A percentile compares a stretch with the other conserved stretches of the same genome.
Evolutionary conservation across 2,888 invertebrate species (phyloP).

Genomic region (Prionchulus punctatus): DNA sequence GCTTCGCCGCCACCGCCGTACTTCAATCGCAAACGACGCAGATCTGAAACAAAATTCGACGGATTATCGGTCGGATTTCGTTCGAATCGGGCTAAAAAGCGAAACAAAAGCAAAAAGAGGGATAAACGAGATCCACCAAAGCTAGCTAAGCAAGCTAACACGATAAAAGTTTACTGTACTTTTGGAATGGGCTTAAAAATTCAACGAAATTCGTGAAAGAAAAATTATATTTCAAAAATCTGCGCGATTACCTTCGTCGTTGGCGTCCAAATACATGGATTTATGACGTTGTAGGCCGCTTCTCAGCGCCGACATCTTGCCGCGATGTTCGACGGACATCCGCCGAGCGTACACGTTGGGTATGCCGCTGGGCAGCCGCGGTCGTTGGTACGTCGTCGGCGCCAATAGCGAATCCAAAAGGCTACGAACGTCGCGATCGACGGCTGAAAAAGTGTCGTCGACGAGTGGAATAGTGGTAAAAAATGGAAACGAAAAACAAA

Average conservation of each 20-base stretch:
- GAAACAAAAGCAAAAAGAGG: no score
- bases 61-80: no score
- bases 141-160: no score
- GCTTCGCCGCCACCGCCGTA: not conserved
- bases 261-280: not conserved
- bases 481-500: not conserved
- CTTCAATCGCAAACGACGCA: conserved; percentile 3
- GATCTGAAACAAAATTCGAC: conserved; percentile 3
- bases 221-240: no score
- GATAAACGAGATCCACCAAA: no score
- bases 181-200: no score
- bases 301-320: not conserved
- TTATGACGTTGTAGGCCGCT: not conserved
- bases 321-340: conserved; percentile 1
- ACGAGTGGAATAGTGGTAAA: not conserved
- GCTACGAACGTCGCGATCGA: not conserved
- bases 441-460: not conserved
- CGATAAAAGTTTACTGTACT: no score
- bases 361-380: conserved; percentile 1
- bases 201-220: no score
- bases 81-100: no score
- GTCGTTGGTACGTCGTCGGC: not conserved
- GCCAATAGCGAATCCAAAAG: not conserved
- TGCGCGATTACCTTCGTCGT: conserved; percentile 3
- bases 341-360: not conserved